Conservation (phyloP, 2,888 invertebrate genomes). For the Lysandra coridon region DNA sequence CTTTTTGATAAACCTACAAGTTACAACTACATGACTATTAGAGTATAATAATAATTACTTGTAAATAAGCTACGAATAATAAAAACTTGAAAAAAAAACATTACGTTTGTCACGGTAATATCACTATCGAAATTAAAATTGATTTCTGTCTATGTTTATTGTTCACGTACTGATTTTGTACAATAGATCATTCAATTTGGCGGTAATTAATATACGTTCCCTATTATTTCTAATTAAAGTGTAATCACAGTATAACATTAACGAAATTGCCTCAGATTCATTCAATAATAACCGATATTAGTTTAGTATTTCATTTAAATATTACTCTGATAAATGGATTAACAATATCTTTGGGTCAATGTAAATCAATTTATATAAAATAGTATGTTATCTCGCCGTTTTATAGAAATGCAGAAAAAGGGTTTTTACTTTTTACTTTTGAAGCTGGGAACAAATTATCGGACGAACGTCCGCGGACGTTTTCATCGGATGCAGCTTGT, state of each 20-base stretch:
- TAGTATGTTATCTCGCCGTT: too few relatives aligned
- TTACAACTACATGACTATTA: too few relatives aligned
- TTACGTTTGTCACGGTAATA: background rate
- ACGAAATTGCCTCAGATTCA: constrained; percentile 17
- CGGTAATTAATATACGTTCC: constrained; percentile 7
- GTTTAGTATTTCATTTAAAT: background rate
- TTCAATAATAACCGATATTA: background rate
- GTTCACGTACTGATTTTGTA: background rate
- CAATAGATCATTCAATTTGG: constrained; percentile 19
- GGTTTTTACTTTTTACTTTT: too few relatives aligned
- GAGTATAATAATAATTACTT: too few relatives aligned
- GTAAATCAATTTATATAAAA: too few relatives aligned
- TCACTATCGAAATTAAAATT: background rate
- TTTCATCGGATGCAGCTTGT: too few relatives aligned
- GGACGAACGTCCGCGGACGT: too few relatives aligned
- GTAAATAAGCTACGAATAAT: too few relatives aligned
- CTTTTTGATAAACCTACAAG: too few relatives aligned
- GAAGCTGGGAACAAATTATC: too few relatives aligned
- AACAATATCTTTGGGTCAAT: too few relatives aligned
- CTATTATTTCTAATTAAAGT: constrained; percentile 29
- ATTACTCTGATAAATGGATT: background rate
- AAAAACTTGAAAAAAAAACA: background rate
- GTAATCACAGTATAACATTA: constrained; percentile 25
- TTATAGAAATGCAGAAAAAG: too few relatives aligned
- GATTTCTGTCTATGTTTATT: background rate